Conservation (phyloP, 1,140 invertebrate genomes). For the Tachypleus tridentatus region DNA sequence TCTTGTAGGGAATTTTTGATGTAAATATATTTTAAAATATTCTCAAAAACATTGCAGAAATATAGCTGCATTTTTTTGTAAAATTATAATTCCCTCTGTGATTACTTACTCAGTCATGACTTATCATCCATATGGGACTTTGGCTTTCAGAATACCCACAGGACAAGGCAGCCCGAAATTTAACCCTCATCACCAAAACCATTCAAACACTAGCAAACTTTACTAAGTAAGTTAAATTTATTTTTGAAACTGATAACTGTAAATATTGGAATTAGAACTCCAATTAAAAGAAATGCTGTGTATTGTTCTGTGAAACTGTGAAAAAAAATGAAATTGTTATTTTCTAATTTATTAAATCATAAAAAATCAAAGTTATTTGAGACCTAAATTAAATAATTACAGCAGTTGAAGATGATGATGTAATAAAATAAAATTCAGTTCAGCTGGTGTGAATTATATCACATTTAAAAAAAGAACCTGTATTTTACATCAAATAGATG, state of each 20-base stretch:
- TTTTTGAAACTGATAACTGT: background rate
- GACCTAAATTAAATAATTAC: too few species aligned
- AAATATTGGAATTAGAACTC: background rate
- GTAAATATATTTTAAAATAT: too few species aligned
- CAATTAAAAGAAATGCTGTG: background rate
- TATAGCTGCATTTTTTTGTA: conserved; percentile 7
- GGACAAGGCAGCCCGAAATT: conserved; percentile 76
- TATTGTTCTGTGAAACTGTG: background rate
- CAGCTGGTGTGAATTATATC: too few species aligned
- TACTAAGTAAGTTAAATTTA: conserved; percentile 44
- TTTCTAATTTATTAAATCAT: background rate
- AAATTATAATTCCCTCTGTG: background rate
- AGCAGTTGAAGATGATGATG: too few species aligned
- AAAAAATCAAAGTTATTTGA: too few species aligned
- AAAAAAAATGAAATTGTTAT: background rate
- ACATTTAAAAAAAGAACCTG: too few species aligned
- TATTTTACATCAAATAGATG: too few species aligned
- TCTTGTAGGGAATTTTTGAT: too few species aligned
- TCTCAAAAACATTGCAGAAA: too few species aligned
- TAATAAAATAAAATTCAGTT: too few species aligned
- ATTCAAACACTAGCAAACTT: conserved; percentile 85
- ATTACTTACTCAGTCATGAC: too few species aligned
- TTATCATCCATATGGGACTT: background rate
- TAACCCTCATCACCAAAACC: conserved; percentile 88
- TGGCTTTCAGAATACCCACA: conserved; percentile 74